These are phyloP conservation scores for Eurystomus gularis DNA, from an alignment of 2,113 vertebrate species.

Conservation along the genomic window DNA sequence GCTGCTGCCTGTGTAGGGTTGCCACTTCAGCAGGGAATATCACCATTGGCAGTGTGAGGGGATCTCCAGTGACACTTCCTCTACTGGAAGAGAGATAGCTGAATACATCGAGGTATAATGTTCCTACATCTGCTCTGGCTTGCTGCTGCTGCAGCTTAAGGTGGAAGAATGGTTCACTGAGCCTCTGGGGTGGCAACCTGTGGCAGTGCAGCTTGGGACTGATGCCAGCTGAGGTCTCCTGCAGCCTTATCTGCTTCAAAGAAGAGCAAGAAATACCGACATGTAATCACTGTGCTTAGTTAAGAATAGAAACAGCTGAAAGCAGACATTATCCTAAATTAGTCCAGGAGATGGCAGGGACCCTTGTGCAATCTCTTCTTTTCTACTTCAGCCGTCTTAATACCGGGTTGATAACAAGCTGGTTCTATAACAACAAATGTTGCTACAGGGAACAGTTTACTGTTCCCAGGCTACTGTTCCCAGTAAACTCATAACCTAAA, in stretches of 20 bases:
- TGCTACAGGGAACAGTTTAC: no score
- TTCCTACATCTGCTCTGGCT: background rate
- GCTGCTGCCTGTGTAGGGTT: background rate
- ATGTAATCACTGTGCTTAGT: background rate
- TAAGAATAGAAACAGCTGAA: background rate
- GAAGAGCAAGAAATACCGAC: background rate
- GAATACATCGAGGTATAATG: background rate
- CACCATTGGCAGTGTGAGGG: accelerated
- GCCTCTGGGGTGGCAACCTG: background rate
- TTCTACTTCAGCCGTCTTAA: background rate
- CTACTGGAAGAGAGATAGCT: background rate
- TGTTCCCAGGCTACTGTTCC: no score
- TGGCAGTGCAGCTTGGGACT: background rate
- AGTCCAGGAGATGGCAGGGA: background rate
- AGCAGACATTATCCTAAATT: background rate
- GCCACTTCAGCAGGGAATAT: background rate
- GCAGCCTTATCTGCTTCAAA: background rate
- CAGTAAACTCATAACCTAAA: background rate
- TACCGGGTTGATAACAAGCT: background rate
- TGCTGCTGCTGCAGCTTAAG: background rate
- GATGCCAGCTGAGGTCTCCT: background rate
- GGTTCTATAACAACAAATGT: background rate
- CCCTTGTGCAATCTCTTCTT: background rate
- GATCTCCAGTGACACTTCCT: background rate
- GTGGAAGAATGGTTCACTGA: background rate